Conservation (phyloP, 1,140 invertebrate species). For the Meteorus sp. region DNA sequence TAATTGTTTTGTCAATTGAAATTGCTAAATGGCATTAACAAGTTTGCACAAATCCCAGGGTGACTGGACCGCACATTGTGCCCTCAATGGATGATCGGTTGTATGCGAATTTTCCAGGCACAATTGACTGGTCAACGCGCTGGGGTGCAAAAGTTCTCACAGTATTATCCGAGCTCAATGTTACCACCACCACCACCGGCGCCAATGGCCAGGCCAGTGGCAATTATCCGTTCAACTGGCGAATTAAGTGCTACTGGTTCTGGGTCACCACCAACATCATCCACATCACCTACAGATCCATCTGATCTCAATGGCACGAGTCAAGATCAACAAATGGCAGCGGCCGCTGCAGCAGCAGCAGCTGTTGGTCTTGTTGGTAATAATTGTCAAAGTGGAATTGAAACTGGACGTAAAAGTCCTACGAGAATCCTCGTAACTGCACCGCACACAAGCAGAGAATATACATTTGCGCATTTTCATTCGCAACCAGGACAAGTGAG, state of each 20-base stretch:
- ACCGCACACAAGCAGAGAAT: slow-evolving; percentile 67
- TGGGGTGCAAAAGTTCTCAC: slow-evolving; percentile 70
- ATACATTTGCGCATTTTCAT: slow-evolving; percentile 89
- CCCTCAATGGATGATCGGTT: slow-evolving; percentile 53
- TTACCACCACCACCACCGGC: slow-evolving; percentile 94
- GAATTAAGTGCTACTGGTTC: slow-evolving; percentile 56
- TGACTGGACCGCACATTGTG: slow-evolving; percentile 38
- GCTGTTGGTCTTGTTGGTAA: slow-evolving; percentile 56
- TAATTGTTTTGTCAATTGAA: neutral
- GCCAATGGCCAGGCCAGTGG: slow-evolving; percentile 93
- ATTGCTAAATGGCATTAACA: neutral
- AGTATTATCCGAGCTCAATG: slow-evolving; percentile 88
- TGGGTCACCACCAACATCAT: slow-evolving; percentile 64
- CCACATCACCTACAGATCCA: slow-evolving; percentile 61
- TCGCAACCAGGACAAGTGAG: slow-evolving; percentile 85
- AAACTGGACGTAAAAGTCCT: slow-evolving; percentile 56
- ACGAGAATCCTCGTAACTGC: slow-evolving; percentile 55
- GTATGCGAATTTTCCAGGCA: slow-evolving; percentile 58
- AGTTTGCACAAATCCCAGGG: slow-evolving; percentile 27
- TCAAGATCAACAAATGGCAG: slow-evolving; percentile 53
- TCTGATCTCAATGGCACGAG: slow-evolving; percentile 44
- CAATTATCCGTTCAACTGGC: slow-evolving; percentile 89
- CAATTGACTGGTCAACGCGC: slow-evolving; percentile 63
- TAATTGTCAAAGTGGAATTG: slow-evolving; percentile 56
- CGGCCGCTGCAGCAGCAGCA: slow-evolving; percentile 41